Percentiles rank a stretch among this genome's conserved stretches.
Evolutionary conservation across 2,888 invertebrate species (phyloP).

Genomic region (Morpho achilles): DNA sequence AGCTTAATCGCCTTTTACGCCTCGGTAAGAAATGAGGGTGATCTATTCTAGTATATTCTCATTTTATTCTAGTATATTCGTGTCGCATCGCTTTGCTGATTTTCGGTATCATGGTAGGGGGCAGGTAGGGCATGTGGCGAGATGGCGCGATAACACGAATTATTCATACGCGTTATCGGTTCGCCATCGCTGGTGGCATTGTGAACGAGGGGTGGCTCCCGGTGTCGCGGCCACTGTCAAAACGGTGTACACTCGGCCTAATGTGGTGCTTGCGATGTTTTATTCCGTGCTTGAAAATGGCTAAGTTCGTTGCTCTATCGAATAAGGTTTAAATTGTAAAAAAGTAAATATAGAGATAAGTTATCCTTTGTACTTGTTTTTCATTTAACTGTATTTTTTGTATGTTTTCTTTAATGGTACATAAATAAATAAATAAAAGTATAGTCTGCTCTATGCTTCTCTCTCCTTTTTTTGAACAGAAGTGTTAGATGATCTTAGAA

Average conservation of each 20-base stretch:
- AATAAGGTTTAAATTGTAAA: background rate
- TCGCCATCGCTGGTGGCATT: conserved; percentile 74
- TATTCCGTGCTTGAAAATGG: conserved; percentile 13
- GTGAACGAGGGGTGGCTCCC: conserved; percentile 74
- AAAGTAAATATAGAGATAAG: no score
- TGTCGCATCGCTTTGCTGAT: conserved; percentile 43
- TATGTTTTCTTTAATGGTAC: no score
- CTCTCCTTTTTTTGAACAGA: background rate
- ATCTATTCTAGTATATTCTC: conserved; percentile 11
- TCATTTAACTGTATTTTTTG: no score
- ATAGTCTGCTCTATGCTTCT: background rate
- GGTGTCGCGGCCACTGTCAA: conserved; percentile 70
- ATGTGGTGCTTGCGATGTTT: conserved; percentile 62
- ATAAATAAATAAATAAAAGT: no score
- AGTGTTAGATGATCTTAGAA: no score
- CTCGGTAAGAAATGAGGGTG: no score
- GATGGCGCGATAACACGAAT: conserved; percentile 77
- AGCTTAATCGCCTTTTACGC: no score
- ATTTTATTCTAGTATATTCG: conserved; percentile 23
- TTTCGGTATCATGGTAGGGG: conserved; percentile 59
- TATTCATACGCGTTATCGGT: conserved; percentile 78
- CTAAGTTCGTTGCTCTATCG: background rate
- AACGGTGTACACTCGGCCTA: conserved; percentile 67
- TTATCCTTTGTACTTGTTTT: no score
- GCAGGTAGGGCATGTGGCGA: conserved; percentile 78